These are phyloP conservation scores for Dysdera silvatica DNA, from an alignment of 1,140 invertebrate species.

Conservation along the genomic window DNA sequence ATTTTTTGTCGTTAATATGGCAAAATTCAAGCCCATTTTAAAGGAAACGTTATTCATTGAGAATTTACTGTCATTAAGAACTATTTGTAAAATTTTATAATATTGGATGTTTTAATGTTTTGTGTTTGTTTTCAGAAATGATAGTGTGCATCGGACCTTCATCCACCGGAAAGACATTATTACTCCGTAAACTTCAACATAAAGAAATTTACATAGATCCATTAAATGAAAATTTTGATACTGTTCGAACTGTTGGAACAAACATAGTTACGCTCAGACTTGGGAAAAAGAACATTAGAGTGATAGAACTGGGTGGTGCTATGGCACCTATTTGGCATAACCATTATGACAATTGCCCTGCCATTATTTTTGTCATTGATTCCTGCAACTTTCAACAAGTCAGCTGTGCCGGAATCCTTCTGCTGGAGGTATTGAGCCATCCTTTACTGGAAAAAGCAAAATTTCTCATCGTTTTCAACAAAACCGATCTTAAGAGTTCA, in stretches of 20 bases:
- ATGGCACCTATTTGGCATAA: slow-evolving; percentile 3
- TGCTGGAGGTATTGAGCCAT: slow-evolving; percentile 34
- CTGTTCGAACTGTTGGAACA: slow-evolving; percentile 65
- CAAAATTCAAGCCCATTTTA: too few relatives aligned
- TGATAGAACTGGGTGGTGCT: slow-evolving; percentile 3
- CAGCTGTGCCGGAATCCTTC: slow-evolving; percentile 31
- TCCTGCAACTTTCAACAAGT: slow-evolving; percentile 35
- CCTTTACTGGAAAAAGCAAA: slow-evolving; percentile 39
- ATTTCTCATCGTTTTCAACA: slow-evolving; percentile 62
- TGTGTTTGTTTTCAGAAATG: background rate
- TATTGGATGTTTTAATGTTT: too few relatives aligned
- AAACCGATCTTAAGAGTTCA: slow-evolving; percentile 71
- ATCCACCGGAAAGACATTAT: slow-evolving; percentile 66
- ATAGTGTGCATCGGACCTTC: slow-evolving; percentile 62
- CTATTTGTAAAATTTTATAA: too few relatives aligned
- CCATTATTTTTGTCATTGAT: slow-evolving; percentile 30
- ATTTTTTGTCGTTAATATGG: too few relatives aligned
- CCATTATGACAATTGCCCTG: background rate
- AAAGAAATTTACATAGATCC: slow-evolving; percentile 47
- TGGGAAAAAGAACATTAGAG: background rate
- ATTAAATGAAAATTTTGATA: slow-evolving; percentile 42
- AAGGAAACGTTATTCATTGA: too few relatives aligned
- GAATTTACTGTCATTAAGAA: too few relatives aligned
- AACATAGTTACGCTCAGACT: slow-evolving; percentile 47
- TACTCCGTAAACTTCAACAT: slow-evolving; percentile 63